phyloP scores from a whole-genome alignment of 2,113 vertebrate species.

The Bubo scandiacus region DNA sequence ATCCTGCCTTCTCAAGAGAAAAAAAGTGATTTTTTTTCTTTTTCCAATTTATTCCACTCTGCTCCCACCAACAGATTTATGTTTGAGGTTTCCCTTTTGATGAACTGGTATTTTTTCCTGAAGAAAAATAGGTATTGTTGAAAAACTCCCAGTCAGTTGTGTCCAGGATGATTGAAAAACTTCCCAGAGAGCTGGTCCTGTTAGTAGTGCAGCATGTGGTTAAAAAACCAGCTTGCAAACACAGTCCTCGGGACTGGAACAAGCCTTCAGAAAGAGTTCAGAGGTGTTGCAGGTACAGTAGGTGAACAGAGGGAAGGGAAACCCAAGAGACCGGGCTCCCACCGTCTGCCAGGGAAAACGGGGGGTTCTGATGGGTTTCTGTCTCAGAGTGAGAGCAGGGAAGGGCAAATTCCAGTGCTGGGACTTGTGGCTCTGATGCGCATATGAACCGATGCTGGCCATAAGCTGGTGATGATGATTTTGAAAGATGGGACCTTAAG shows the following conservation, averaged over 20 bases:
- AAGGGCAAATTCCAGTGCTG: not conserved
- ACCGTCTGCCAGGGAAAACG: not conserved
- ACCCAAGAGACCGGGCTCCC: not conserved
- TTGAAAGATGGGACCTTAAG: not conserved
- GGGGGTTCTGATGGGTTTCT: not conserved
- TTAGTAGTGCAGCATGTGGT: not conserved
- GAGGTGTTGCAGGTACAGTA: accelerated
- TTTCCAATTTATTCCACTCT: not conserved
- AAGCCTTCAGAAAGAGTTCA: not conserved
- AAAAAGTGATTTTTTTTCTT: not conserved
- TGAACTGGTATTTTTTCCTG: not conserved
- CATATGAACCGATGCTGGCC: not conserved
- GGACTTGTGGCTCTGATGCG: not conserved
- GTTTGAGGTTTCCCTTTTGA: not conserved
- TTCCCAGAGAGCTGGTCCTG: not conserved
- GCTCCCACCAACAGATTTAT: not conserved
- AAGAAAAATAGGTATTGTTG: not conserved
- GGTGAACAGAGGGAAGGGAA: not conserved
- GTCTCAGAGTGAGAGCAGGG: not conserved
- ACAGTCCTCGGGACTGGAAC: accelerated
- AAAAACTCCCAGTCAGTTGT: not conserved
- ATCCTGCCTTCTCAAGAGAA: not conserved
- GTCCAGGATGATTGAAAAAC: not conserved
- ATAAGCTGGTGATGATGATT: not conserved
- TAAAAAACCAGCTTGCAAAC: not conserved